Evolutionary conservation across 1,140 invertebrate species (phyloP), one percentile per base, ranked within the genome.

Genomic region (Neuroterus valhalla): DNA sequence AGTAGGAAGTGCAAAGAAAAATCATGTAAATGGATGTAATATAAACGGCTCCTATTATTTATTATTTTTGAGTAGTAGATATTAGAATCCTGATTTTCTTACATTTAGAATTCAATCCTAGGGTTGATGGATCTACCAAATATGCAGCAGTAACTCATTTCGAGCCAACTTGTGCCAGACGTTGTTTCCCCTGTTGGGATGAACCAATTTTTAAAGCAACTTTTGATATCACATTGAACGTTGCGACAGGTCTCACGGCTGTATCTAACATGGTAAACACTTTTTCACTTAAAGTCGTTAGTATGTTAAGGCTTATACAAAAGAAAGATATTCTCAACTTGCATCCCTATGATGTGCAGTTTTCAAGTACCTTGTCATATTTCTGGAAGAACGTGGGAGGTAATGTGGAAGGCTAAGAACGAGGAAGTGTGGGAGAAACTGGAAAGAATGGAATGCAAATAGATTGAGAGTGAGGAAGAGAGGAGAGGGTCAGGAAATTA

Each of bases 161-260:
- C 87, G 94, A 98, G 91, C 92, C 97, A 0, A 97, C 96, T 14
- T 96, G 97, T 92, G 97, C 97, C 5, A 90, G 97, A 45, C 91
- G 95, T 76, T 96, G 96, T 84, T 98, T 99, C 84, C 97, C 97
- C 1, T 98, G 97, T 88, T 98, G 96, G 96, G 97, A 98, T 90
- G 97, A 98, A 86, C 97, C 97, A 21, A 96, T 96, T 21, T 92
- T 97, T 12, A 99, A 98, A 89, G 96, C 97, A 1, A 96, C 95
- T 1, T 98, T 98, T 91, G 94, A 97, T 86, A 95, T 99, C 44
- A 94, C 94, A 0, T 88, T 98, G 0, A 91, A 94, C 77, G 95
- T 96, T 70, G 95, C 95, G 1, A 90, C 92, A 74, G 92, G 94
- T 78, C 90, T 93, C 73, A 94, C 96, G 11, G 96, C 96, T n/a